Evolutionary conservation across 37 sponge, comb jelly and placozoan genomes (phyloP).

Genomic region (Haliclona indistincta): DNA sequence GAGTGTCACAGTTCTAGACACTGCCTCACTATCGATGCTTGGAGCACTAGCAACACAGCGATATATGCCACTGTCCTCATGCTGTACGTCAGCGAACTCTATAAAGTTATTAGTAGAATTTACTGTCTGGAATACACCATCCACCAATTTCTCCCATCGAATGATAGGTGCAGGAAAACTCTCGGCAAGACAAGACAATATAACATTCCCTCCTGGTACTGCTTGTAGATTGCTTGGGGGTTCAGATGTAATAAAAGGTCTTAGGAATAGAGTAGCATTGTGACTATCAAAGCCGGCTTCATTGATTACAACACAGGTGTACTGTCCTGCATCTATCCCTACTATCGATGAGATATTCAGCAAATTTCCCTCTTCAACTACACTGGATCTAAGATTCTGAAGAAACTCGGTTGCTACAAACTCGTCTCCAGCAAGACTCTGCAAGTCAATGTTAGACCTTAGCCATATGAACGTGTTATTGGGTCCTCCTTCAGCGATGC

Average conservation of each 20-base stretch:
- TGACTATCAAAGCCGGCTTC: conserved; percentile 43
- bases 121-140: background rate
- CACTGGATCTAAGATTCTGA: no score
- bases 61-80: conserved; percentile 28
- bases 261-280: conserved; percentile 12
- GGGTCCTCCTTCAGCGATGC: conserved; percentile 22
- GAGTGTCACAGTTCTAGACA: background rate
- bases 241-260: conserved; percentile 5
- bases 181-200: conserved; percentile 12
- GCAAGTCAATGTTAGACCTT: background rate
- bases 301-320: conserved; percentile 58
- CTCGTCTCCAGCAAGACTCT: no score
- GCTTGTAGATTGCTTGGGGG: background rate
- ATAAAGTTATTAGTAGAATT: background rate
- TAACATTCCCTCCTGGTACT: background rate
- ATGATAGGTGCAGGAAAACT: conserved; percentile 18
- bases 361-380: no score
- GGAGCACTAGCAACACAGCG: background rate
- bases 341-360: no score
- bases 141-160: conserved; percentile 2
- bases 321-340: conserved; percentile 52
- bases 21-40: background rate
- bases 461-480: conserved; percentile 23
- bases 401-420: no score
- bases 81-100: background rate